phyloP scores from a whole-genome alignment of 2,113 vertebrate species.

The Python bivittatus region DNA sequence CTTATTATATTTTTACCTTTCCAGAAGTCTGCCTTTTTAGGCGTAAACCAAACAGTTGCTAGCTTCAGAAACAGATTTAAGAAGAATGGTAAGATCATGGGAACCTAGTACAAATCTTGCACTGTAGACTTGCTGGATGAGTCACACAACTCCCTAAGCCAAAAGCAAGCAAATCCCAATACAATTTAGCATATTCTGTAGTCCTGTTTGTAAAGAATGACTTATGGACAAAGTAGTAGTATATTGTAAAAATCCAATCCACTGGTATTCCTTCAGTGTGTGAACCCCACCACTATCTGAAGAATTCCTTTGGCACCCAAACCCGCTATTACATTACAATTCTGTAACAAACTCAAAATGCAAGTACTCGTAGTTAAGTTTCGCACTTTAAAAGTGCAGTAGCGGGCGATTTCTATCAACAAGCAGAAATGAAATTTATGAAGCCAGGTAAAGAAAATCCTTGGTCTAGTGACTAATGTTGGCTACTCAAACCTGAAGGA shows the following conservation, averaged over 20 bases:
- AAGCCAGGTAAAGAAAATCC: fast-evolving
- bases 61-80: constrained; percentile 35
- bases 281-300: neutral
- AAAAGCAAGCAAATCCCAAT: neutral
- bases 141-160: neutral
- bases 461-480: constrained; percentile 10
- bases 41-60: constrained; percentile 23
- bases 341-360: neutral
- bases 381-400: constrained; percentile 1
- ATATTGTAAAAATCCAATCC: neutral
- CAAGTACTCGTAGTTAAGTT: neutral
- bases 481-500: neutral
- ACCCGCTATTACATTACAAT: neutral
- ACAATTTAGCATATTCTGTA: neutral
- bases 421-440: neutral
- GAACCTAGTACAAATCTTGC: constrained; percentile 8
- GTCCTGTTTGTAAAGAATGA: neutral
- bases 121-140: neutral
- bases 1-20: neutral
- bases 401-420: neutral
- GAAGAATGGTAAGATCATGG: neutral
- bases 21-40: constrained; percentile 36
- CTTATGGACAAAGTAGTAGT: neutral
- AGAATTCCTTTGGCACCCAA: neutral
- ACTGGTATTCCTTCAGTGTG: neutral